Evolutionary conservation across 1,140 invertebrate species (phyloP).

Genomic region (Drosophila ficusphila): DNA sequence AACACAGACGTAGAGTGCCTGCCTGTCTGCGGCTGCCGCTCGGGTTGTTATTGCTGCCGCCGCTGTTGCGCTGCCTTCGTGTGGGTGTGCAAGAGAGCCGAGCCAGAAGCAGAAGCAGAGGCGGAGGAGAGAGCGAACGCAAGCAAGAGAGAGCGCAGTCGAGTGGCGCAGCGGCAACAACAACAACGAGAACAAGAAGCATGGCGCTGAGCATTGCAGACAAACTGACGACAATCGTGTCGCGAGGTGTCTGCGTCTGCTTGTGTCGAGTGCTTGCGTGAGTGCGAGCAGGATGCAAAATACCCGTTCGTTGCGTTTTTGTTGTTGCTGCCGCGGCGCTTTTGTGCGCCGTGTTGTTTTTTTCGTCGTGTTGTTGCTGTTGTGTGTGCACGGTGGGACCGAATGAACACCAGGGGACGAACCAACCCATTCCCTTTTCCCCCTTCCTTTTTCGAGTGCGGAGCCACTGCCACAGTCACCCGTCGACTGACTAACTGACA

Average conservation of each 20-base stretch:
- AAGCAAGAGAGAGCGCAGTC: slow-evolving; percentile 8
- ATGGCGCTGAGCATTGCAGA: slow-evolving; percentile 72
- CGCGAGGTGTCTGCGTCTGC: slow-evolving; percentile 70
- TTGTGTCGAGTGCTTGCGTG: slow-evolving; percentile 13
- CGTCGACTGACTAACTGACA: slow-evolving; percentile 71
- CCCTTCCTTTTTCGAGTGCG: not conserved
- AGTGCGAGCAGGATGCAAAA: slow-evolving; percentile 34
- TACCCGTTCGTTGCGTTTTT: slow-evolving; percentile 46
- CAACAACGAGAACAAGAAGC: slow-evolving; percentile 16
- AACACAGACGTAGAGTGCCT: slow-evolving; percentile 16
- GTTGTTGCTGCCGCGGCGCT: slow-evolving; percentile 53
- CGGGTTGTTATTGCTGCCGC: slow-evolving; percentile 13
- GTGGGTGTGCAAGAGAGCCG: no score
- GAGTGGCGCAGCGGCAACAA: slow-evolving; percentile 24
- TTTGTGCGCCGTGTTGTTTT: slow-evolving; percentile 46
- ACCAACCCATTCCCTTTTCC: slow-evolving; percentile 35
- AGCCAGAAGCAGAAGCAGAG: no score
- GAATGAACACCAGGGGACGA: slow-evolving; percentile 67
- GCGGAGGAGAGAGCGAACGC: not conserved
- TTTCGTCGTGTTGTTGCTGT: slow-evolving; percentile 42
- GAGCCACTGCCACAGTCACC: slow-evolving; percentile 41
- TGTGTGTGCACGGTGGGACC: slow-evolving; percentile 62
- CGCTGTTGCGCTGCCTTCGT: slow-evolving; percentile 3
- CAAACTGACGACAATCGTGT: slow-evolving; percentile 79
- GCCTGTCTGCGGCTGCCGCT: slow-evolving; percentile 26